These are phyloP conservation scores for Caretta caretta DNA, from an alignment of 2,113 vertebrate genomes.

Conservation along the genomic window DNA sequence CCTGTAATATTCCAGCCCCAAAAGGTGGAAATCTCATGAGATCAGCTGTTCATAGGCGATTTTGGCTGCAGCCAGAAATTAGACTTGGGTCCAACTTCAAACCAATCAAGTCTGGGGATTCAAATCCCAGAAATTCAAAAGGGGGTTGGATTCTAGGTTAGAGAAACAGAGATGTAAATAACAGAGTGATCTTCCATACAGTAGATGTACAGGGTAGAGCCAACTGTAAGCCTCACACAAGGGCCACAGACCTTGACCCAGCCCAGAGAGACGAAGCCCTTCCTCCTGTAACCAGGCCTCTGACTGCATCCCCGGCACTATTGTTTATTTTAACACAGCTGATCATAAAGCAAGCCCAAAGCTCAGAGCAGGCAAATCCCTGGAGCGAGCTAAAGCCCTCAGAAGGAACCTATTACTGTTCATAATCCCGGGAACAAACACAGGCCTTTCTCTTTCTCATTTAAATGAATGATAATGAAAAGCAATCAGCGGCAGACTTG, in stretches of 20 bases:
- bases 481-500: constrained; percentile 24
- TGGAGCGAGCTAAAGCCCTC: background rate
- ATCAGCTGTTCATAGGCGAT: background rate
- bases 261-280: background rate
- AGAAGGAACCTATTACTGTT: constrained; percentile 58
- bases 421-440: constrained; percentile 51
- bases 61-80: background rate
- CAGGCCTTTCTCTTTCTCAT: constrained; percentile 9
- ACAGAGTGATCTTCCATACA: background rate
- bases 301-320: background rate
- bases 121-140: background rate
- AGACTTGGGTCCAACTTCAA: background rate
- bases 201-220: background rate
- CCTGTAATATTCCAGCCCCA: background rate
- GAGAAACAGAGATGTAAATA: background rate
- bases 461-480: constrained; percentile 66
- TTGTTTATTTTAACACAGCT: constrained; percentile 17
- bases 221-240: background rate
- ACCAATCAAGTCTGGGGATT: background rate
- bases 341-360: constrained; percentile 43
- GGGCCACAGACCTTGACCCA: background rate
- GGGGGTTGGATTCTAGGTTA: background rate
- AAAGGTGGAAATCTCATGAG: accelerated
- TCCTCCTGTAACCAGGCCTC: background rate
- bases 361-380: constrained; percentile 22